These are phyloP conservation scores for Polietes domitor DNA, from an alignment of 2,888 invertebrate genomes.

Conservation along the genomic window DNA sequence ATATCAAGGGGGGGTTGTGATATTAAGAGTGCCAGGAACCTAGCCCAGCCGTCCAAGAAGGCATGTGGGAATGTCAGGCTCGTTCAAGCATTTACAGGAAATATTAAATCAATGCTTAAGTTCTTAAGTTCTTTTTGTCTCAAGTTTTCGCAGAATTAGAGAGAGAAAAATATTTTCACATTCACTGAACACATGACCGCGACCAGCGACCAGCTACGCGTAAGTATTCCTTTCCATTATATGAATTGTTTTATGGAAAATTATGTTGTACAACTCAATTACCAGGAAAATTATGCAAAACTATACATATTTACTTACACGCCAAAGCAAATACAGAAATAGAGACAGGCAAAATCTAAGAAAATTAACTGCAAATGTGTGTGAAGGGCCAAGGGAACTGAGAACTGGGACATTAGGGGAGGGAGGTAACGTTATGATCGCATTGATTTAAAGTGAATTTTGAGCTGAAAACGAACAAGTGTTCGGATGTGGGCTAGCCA, in stretches of 20 bases:
- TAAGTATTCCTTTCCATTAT: not conserved
- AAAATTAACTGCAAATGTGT: too few relatives aligned
- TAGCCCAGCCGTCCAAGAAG: not conserved
- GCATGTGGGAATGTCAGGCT: slow-evolving; percentile 24
- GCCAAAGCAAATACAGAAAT: too few relatives aligned
- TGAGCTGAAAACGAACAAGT: too few relatives aligned
- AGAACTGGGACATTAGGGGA: too few relatives aligned
- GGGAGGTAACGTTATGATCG: too few relatives aligned
- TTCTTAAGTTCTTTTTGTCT: slow-evolving; percentile 36
- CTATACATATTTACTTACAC: slow-evolving; percentile 56
- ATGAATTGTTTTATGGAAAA: not conserved
- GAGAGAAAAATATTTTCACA: not conserved
- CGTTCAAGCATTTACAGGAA: slow-evolving; percentile 46
- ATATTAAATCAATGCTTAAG: slow-evolving; percentile 54
- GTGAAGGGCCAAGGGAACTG: too few relatives aligned
- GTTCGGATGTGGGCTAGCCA: too few relatives aligned
- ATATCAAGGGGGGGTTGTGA: too few relatives aligned
- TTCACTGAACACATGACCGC: not conserved
- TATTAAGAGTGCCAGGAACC: not conserved
- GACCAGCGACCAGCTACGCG: not conserved
- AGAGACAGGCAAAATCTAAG: too few relatives aligned
- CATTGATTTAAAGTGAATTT: too few relatives aligned
- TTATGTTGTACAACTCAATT: slow-evolving; percentile 51
- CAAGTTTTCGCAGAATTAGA: slow-evolving; percentile 17
- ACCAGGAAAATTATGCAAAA: slow-evolving; percentile 62